These are phyloP conservation scores for Circaetus gallicus DNA, from an alignment of 2,113 vertebrate species.

Conservation along the genomic window DNA sequence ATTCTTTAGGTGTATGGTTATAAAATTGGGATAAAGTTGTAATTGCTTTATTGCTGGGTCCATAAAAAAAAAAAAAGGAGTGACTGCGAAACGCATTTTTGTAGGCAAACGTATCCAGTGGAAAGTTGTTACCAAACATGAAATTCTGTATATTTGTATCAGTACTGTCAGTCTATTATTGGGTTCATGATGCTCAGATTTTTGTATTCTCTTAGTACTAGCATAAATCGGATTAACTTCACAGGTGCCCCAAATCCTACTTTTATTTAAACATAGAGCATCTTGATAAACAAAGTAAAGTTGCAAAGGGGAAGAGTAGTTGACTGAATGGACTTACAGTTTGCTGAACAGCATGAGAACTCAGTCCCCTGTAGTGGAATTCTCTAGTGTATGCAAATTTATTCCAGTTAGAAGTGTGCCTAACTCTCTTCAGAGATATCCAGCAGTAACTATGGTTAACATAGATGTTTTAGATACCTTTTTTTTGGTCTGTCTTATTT, in stretches of 20 bases:
- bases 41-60: neutral
- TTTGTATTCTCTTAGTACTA: neutral
- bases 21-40: neutral
- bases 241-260: neutral
- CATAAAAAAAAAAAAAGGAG: neutral
- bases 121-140: neutral
- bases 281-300: neutral
- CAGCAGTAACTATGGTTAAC: neutral
- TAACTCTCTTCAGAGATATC: neutral
- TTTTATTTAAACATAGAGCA: neutral
- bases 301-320: neutral
- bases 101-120: neutral
- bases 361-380: neutral
- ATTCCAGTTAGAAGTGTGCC: neutral
- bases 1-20: neutral
- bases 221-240: neutral
- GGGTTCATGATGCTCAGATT: neutral
- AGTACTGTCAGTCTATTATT: neutral
- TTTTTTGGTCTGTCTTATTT: neutral
- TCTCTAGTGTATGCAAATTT: neutral
- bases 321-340: neutral
- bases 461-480: neutral
- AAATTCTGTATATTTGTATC: neutral
- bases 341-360: neutral
- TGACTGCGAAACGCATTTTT: neutral